Conservation (phyloP, 2,797 vertebrate genomes). For the Limosa lapponica region DNA sequence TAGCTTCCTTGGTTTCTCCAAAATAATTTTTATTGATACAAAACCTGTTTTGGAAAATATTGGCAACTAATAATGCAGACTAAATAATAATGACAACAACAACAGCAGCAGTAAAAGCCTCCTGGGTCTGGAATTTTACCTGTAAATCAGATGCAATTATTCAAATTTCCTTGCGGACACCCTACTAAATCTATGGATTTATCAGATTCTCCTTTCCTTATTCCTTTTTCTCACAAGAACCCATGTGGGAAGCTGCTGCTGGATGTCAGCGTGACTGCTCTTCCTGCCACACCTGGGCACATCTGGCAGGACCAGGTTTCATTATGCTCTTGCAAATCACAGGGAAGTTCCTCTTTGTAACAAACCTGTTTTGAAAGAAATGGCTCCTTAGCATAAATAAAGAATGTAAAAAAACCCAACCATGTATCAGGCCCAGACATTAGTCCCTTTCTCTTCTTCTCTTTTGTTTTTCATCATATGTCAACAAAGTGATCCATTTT, state of each 20-base stretch:
- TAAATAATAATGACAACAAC: background rate
- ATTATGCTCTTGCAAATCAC: background rate
- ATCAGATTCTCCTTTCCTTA: background rate
- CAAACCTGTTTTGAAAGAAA: background rate
- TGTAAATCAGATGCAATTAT: background rate
- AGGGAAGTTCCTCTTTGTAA: background rate
- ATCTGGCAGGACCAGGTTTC: background rate
- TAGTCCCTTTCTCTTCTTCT: background rate
- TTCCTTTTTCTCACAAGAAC: background rate
- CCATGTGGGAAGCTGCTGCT: background rate
- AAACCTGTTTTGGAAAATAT: background rate
- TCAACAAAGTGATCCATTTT: background rate
- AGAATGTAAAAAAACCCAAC: background rate
- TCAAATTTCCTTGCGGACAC: rapidly evolving
- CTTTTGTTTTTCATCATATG: background rate
- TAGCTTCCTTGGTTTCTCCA: background rate
- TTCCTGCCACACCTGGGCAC: background rate
- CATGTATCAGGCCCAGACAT: background rate
- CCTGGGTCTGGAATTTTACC: background rate
- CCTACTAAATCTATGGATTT: background rate
- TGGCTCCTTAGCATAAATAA: background rate
- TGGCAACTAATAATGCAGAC: background rate
- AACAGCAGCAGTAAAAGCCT: background rate
- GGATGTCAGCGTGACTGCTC: rapidly evolving
- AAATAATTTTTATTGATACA: background rate